Evolutionary conservation across 2,888 invertebrate genomes (phyloP).

Genomic region (Argyra leucocephala): DNA sequence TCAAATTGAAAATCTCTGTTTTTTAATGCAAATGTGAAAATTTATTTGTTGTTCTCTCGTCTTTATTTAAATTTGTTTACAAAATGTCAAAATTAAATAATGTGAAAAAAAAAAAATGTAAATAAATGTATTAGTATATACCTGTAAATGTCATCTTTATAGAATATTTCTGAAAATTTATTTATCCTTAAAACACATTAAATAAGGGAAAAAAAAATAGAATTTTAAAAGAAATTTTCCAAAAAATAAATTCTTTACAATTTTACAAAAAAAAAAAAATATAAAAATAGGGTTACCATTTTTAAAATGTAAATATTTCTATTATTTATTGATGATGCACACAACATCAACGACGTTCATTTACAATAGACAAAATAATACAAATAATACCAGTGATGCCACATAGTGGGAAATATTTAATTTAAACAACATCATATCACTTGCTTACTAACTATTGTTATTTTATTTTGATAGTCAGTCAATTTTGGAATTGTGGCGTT

Average conservation of each 20-base stretch:
- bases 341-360: background rate
- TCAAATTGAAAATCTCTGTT: too few species aligned
- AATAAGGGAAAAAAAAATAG: too few species aligned
- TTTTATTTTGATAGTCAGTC: background rate
- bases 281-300: too few species aligned
- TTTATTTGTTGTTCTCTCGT: too few species aligned
- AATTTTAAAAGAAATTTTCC: background rate
- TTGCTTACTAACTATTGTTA: background rate
- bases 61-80: background rate
- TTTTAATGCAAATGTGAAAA: too few species aligned
- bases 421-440: background rate
- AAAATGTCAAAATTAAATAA: background rate
- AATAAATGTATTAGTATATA: too few species aligned
- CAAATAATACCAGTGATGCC: background rate
- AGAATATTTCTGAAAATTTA: background rate
- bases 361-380: background rate
- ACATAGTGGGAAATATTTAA: background rate
- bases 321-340: background rate
- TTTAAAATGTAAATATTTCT: background rate
- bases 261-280: too few species aligned
- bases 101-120: background rate
- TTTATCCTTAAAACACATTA: too few species aligned
- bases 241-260: background rate
- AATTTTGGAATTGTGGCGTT: too few species aligned
- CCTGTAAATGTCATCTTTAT: background rate